phyloP scores from a whole-genome alignment of 2,113 vertebrate genomes.

The Lathamus discolor region DNA sequence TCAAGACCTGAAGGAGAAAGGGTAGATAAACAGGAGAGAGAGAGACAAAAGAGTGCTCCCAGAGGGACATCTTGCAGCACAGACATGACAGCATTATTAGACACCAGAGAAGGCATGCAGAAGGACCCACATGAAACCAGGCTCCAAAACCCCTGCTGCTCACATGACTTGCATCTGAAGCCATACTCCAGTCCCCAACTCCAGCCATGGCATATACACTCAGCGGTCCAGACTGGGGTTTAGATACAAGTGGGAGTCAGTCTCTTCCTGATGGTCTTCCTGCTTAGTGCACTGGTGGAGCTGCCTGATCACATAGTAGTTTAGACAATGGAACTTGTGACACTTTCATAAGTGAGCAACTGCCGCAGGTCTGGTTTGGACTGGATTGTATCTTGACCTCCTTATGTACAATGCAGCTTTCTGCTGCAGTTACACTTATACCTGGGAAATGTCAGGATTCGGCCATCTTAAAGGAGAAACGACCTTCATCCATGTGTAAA shows the following conservation, averaged over 20 bases:
- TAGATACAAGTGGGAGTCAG: neutral
- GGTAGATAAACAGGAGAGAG: neutral
- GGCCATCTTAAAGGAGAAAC: neutral
- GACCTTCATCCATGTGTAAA: neutral
- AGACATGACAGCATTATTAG: rapidly evolving
- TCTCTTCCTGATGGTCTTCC: neutral
- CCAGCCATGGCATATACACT: neutral
- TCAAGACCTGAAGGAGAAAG: rapidly evolving
- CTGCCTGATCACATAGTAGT: neutral
- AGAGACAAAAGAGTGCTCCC: neutral
- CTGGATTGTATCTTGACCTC: neutral
- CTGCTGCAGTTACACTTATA: neutral
- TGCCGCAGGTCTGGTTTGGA: rapidly evolving
- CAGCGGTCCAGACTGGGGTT: neutral
- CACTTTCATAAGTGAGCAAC: neutral
- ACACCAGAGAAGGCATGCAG: neutral
- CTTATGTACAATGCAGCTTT: neutral
- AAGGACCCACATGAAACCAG: neutral
- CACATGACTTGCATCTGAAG: rapidly evolving
- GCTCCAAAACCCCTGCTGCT: neutral
- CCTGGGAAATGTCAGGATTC: neutral
- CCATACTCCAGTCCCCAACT: neutral
- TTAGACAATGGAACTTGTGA: neutral
- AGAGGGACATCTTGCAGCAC: neutral
- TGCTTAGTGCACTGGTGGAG: neutral